Percentiles rank a stretch among this genome's conserved stretches.
phyloP scores from a whole-genome alignment of 2,113 vertebrate species.

The Cairina moschata region DNA sequence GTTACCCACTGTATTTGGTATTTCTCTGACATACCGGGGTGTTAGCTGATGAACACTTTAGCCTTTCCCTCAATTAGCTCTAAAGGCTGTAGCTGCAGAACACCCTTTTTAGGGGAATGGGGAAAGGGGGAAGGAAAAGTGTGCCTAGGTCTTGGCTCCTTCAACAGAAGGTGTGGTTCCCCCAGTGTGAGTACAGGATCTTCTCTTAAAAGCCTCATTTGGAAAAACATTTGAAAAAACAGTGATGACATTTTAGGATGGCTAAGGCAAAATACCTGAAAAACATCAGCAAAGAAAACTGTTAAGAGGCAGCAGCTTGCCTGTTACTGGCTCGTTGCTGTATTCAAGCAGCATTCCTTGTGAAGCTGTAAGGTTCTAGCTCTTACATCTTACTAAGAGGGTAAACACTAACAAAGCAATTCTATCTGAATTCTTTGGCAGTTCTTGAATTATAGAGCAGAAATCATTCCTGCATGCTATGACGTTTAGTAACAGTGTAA shows the following conservation, averaged over 20 bases:
- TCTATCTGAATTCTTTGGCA: neutral
- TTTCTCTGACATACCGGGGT: neutral
- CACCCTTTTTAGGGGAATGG: neutral
- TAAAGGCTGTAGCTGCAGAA: neutral
- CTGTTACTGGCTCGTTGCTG: neutral
- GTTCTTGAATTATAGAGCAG: neutral
- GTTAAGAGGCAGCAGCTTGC: neutral
- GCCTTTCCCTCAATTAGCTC: neutral
- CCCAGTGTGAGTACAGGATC: neutral
- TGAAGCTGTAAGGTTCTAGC: neutral
- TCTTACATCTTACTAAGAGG: neutral
- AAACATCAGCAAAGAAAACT: neutral
- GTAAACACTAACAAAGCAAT: neutral
- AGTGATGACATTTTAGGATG: neutral
- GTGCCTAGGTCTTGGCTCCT: neutral
- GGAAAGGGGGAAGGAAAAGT: neutral
- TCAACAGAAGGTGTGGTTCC: neutral
- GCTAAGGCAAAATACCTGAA: neutral
- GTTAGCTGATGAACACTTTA: neutral
- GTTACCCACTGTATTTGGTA: accelerated
- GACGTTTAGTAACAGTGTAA: neutral
- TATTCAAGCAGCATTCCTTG: neutral
- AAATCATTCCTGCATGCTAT: neutral
- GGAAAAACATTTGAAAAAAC: neutral
- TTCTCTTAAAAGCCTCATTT: neutral